Evolutionary conservation across 1,140 invertebrate species (phyloP).

Genomic region (Tetragonula clypearis): DNA sequence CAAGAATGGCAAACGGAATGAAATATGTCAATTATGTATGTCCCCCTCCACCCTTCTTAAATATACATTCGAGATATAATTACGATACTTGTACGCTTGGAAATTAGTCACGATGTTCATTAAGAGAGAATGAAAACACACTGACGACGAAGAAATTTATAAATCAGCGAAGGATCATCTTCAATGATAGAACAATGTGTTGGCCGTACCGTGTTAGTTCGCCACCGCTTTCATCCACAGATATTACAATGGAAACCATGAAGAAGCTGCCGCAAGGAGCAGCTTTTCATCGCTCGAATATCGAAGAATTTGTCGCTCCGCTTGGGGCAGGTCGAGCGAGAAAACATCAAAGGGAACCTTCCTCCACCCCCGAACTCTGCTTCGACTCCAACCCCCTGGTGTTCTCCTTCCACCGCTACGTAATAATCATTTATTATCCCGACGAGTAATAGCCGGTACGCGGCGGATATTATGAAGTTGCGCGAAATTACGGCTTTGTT

Average conservation of each 20-base stretch:
- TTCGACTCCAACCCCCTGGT: constrained; percentile 14
- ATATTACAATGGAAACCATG: neutral
- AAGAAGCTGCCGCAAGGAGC: constrained; percentile 56
- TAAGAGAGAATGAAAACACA: too few relatives aligned
- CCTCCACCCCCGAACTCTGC: constrained; percentile 32
- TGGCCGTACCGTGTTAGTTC: neutral
- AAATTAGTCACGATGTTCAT: too few relatives aligned
- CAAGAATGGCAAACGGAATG: too few relatives aligned
- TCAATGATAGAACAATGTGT: neutral
- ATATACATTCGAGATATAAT: too few relatives aligned
- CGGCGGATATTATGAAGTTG: constrained; percentile 75
- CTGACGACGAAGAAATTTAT: neutral
- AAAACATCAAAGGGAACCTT: constrained; percentile 78
- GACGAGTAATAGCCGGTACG: constrained; percentile 73
- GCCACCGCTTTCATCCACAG: too few relatives aligned
- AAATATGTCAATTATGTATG: too few relatives aligned
- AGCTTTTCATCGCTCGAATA: constrained; percentile 81
- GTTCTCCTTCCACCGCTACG: constrained; percentile 43
- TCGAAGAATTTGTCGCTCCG: constrained; percentile 82
- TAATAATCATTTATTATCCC: constrained; percentile 82
- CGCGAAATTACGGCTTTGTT: constrained; percentile 79
- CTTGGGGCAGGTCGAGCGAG: constrained; percentile 73
- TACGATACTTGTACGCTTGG: too few relatives aligned
- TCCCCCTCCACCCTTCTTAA: too few relatives aligned
- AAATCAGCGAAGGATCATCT: neutral